A percentile compares a stretch with the other conserved stretches of the same genome.
These are phyloP conservation scores for Sebastolobus alascanus DNA, from an alignment of 2,797 vertebrate genomes.

Conservation along the genomic window DNA sequence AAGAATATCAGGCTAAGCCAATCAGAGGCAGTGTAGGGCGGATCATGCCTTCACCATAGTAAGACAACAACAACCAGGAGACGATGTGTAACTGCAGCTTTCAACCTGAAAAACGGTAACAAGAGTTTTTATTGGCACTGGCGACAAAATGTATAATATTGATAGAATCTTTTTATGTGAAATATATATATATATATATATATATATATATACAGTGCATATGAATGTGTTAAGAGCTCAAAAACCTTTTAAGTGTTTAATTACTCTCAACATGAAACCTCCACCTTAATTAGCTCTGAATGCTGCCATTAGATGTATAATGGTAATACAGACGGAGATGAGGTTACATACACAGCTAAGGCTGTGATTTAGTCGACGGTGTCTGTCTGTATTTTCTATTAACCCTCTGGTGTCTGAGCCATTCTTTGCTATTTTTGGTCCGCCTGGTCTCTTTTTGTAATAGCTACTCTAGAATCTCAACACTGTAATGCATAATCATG, in stretches of 20 bases:
- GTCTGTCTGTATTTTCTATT: not conserved
- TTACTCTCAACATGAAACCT: too few relatives aligned
- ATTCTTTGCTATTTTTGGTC: too few relatives aligned
- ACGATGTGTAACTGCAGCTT: not conserved
- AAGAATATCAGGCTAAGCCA: not conserved
- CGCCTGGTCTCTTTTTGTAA: too few relatives aligned
- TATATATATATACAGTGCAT: too few relatives aligned
- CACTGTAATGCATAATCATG: too few relatives aligned
- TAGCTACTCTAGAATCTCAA: too few relatives aligned
- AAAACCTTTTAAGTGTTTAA: too few relatives aligned
- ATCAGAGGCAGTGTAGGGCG: not conserved
- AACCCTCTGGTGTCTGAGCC: too few relatives aligned
- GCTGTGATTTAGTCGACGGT: not conserved
- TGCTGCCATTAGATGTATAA: not conserved
- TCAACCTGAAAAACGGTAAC: not conserved
- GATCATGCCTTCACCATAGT: not conserved
- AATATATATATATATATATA: too few relatives aligned
- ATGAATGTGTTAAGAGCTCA: too few relatives aligned
- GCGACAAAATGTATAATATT: not conserved
- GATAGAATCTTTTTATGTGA: not conserved
- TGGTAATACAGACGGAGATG: not conserved
- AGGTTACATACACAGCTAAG: not conserved
- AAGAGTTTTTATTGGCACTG: too few relatives aligned
- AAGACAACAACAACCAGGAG: not conserved
- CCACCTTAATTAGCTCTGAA: not conserved